phyloP scores from a whole-genome alignment of 1,140 invertebrate species.

The Drosophila aff. region DNA sequence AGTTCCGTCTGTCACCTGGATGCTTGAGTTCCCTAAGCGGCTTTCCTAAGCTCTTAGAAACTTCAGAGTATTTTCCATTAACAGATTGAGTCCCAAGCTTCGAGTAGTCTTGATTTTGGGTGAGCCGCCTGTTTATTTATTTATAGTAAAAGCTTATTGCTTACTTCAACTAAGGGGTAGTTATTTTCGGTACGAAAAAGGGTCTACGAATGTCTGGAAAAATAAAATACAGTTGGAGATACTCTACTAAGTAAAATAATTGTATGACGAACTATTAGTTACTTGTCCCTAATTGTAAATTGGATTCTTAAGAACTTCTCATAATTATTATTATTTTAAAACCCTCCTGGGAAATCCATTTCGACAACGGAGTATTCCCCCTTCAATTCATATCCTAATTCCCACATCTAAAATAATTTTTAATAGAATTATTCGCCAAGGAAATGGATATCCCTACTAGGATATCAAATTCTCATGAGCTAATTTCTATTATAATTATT shows the following conservation, averaged over 20 bases:
- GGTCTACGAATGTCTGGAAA: neutral
- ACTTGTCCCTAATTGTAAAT: too few species aligned
- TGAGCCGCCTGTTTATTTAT: conserved; percentile 38
- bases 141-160: conserved; percentile 42
- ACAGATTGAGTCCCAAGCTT: neutral
- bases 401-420: too few species aligned
- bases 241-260: neutral
- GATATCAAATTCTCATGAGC: neutral
- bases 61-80: conserved; percentile 16
- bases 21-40: neutral
- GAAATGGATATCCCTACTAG: neutral
- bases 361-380: too few species aligned
- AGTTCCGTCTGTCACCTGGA: conserved; percentile 33
- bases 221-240: neutral
- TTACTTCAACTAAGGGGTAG: conserved; percentile 6
- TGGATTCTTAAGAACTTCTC: neutral
- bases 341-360: neutral
- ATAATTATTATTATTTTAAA: neutral
- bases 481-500: neutral
- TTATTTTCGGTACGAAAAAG: conserved; percentile 10
- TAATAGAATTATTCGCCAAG: neutral
- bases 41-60: neutral
- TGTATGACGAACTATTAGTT: too few species aligned
- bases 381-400: too few species aligned
- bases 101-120: conserved; percentile 2